A percentile compares a stretch with the other conserved stretches of the same genome.
Evolutionary conservation across 2,113 vertebrate species (phyloP).

Genomic region (Loxodonta africana): DNA sequence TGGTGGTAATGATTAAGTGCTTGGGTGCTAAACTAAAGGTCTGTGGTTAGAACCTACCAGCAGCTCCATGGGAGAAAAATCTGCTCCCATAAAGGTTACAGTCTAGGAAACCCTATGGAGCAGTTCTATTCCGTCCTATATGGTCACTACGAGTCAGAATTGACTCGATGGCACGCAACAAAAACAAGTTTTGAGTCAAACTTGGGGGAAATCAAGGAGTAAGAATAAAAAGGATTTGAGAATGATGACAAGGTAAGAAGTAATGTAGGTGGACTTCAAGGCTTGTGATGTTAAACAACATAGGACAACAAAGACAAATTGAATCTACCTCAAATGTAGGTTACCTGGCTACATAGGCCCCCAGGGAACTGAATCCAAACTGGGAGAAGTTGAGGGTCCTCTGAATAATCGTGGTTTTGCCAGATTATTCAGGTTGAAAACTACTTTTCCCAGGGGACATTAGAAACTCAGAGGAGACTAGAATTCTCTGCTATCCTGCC

Average conservation of each 20-base stretch:
- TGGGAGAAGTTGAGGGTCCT: background rate
- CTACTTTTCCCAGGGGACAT: background rate
- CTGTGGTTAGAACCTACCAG: background rate
- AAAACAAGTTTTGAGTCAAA: background rate
- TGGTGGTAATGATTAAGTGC: background rate
- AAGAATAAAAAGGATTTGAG: background rate
- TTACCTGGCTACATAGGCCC: background rate
- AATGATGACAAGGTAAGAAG: background rate
- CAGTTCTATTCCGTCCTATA: background rate
- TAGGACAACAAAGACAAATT: background rate
- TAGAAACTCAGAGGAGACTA: background rate
- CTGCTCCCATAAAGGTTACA: background rate
- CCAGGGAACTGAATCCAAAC: background rate
- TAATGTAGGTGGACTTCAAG: background rate
- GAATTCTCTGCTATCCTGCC: background rate
- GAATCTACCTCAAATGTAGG: background rate
- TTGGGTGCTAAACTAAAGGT: background rate
- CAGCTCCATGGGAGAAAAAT: background rate
- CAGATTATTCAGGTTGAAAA: background rate
- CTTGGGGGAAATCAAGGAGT: background rate
- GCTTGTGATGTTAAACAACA: background rate
- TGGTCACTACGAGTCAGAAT: background rate
- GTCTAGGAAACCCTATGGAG: background rate
- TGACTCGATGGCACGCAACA: background rate
- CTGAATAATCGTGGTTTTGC: background rate